Evolutionary conservation across 2,113 vertebrate genomes (phyloP).

Genomic region (Isurus oxyrinchus): DNA sequence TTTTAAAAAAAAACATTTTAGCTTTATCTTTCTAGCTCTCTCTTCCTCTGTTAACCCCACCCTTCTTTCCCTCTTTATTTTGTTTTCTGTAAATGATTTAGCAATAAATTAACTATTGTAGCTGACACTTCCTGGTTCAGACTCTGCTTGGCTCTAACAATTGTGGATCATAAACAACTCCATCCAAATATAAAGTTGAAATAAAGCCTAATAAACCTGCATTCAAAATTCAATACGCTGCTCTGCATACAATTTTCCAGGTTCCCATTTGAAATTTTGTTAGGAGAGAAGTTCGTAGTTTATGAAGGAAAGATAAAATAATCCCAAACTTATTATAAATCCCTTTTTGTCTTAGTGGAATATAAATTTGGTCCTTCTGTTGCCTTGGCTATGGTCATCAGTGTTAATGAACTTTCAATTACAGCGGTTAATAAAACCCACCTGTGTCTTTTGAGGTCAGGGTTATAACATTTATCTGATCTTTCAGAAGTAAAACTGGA

Average conservation of each 20-base stretch:
- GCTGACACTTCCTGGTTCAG: neutral
- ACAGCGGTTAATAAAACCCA: neutral
- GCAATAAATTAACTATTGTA: neutral
- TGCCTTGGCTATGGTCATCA: neutral
- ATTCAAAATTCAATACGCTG: neutral
- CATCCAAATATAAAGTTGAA: neutral
- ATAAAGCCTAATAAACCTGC: neutral
- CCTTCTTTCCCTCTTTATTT: neutral
- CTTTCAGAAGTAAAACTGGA: neutral
- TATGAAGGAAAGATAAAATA: neutral
- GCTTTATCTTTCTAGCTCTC: too few species aligned
- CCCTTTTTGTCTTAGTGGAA: neutral
- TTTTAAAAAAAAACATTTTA: too few species aligned
- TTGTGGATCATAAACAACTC: neutral
- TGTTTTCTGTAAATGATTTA: too few species aligned
- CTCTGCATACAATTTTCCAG: neutral
- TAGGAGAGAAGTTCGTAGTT: neutral
- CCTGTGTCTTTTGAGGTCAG: neutral
- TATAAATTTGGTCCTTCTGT: neutral
- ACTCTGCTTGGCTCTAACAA: neutral
- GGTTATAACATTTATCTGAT: neutral
- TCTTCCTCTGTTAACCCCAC: neutral
- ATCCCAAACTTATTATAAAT: neutral
- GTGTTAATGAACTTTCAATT: neutral
- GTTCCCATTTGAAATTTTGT: neutral